Evolutionary conservation across 2,888 invertebrate species (phyloP), one percentile per base, ranked within the genome.

Genomic region (Lordiphosa fenestrarum): DNA sequence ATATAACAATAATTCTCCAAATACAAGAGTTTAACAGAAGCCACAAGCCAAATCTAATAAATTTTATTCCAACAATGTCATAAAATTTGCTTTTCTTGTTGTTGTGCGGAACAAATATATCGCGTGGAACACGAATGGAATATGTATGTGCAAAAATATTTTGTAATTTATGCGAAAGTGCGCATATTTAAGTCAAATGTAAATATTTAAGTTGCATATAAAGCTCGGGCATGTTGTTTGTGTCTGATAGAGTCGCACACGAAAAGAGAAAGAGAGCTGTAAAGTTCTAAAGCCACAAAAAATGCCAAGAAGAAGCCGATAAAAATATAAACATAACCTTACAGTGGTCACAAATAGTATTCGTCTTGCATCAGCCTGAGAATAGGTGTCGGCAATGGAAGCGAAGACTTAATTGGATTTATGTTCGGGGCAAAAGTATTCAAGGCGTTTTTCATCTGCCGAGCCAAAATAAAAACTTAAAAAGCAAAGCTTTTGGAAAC

Each of bases 111-210:
- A 25, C 39, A 62, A 57, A 69, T 58, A 83, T 72, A 76, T 73
- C 73, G 73, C 62, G 62, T 62, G 63, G 44, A 19, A 62, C 72
- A 75, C 80, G 83, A 69, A 64, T 46, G 44, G 46, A 68, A 71
- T 54, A 47, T 60, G 52, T 67, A 63, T 69, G 58, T 38, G 62
- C n/a, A 73, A 81, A 68, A 80, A 70, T 75, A 76, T 77, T 77
- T 68, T 74, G 76, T 72, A 84, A 77, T 84, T 77, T 77, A 77
- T 77, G 84, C 66, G 61, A 77, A 81, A 68, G 73, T 84, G 63
- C 78, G 84, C 74, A 77, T 77, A 84, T 81, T 77, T 81, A 77
- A 77, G 84, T 84, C 60, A 62, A 73, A 77, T 81, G 84, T 84
- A 77, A 77, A 77, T 84, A 77, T 77, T 81, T 84, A 81, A 77